phyloP scores from a whole-genome alignment of 2,888 invertebrate species.

The Slavum lentiscoides region DNA sequence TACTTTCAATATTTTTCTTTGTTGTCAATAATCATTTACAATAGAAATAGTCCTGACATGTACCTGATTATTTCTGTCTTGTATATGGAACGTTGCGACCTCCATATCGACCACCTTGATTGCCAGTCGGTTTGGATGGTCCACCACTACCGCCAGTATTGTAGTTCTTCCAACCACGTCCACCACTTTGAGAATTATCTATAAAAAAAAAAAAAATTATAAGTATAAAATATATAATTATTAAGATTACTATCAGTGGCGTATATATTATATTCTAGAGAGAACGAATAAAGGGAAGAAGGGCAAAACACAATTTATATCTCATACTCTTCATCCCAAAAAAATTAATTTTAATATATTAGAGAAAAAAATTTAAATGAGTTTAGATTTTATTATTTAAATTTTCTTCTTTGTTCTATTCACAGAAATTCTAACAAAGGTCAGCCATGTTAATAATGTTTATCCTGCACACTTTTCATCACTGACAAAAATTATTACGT shows the following conservation, averaged over 20 bases:
- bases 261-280: too few species aligned
- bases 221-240: neutral
- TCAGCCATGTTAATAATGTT: too few species aligned
- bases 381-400: too few species aligned
- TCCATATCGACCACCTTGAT: constrained; percentile 54
- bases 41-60: constrained; percentile 44
- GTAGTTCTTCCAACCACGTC: constrained; percentile 47
- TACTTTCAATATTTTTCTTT: constrained; percentile 42
- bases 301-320: too few species aligned
- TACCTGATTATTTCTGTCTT: constrained; percentile 53
- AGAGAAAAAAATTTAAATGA: too few species aligned
- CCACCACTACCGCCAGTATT: constrained; percentile 41
- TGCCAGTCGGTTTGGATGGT: constrained; percentile 47
- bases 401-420: too few species aligned
- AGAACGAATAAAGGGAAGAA: too few species aligned
- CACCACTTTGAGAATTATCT: constrained; percentile 37
- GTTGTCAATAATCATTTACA: constrained; percentile 41
- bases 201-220: neutral
- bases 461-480: too few species aligned
- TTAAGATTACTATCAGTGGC: neutral
- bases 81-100: constrained; percentile 51
- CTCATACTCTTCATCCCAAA: too few species aligned
- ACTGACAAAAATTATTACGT: too few species aligned
- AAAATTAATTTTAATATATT: too few species aligned
- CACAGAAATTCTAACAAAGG: too few species aligned